Evolutionary conservation across 1,140 invertebrate species (phyloP), one percentile per base, ranked within the genome.

Genomic region (Drosophila mayri): DNA sequence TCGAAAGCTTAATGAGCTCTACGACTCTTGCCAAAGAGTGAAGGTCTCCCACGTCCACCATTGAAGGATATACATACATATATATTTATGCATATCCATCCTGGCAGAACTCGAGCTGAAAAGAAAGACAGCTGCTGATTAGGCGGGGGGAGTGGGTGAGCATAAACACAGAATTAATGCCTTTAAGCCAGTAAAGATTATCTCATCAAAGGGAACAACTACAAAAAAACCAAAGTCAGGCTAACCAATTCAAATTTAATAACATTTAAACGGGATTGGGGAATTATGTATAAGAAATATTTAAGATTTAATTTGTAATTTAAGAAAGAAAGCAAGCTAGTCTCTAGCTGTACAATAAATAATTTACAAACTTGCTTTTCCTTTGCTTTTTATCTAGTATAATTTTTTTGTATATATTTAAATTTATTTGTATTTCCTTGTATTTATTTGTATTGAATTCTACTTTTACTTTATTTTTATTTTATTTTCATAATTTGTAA

Each of bases 1-100:
- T 68, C 81, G 50, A 63, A 67, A 67, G 81, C 81, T 85, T 84
- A 84, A 84, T 84, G 81, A 84, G 81, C 81, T 80, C 81, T 80
- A 58, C 46, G n/a, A 28, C 22, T 55, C 11, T 16, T 41, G 16
- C 49, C 11, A 43, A 38, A 37, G 40, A 38, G 43, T 43, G 22
- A 44, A 57, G 43, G 43, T 55, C 43, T 49, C 25, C 46, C 40
- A 41, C 16, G 46, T 28, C 47, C 47, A 50, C 47, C 28, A 35
- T 25, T 61, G 28, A 64, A 18, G 28, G 57, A 43, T 28, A 50
- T 46, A 20, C 4, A 35, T 35, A 35, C 8, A 35, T 35, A 35
- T 18, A 44, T 7, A 9, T 46, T 16, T 16, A 14, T 16, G 16
- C 25, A 25, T 25, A 47, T 46, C 44, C 22, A 14, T 30, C 3